phyloP scores from a whole-genome alignment of 2,113 vertebrate species.

The Indri indri region DNA sequence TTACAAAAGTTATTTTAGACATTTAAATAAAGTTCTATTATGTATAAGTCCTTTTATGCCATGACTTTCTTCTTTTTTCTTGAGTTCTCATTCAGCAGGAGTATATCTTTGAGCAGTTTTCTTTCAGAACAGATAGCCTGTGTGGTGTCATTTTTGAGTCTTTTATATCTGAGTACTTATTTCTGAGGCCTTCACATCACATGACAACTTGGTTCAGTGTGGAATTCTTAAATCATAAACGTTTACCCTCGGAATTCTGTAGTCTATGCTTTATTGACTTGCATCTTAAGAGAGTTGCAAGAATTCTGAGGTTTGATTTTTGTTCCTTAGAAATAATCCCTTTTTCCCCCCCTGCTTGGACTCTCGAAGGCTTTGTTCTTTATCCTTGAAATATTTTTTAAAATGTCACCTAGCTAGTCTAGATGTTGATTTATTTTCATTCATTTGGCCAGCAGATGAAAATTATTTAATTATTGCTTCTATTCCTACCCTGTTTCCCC shows the following conservation, averaged over 20 bases:
- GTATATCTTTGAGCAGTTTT: neutral
- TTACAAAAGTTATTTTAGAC: conserved; percentile 29
- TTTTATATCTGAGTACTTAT: neutral
- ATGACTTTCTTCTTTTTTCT: neutral
- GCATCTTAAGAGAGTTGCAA: neutral
- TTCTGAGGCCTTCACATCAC: neutral
- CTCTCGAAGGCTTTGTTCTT: too few species aligned
- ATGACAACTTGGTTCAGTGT: neutral
- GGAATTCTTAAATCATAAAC: conserved; percentile 8
- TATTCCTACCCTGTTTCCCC: neutral
- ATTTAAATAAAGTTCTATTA: conserved; percentile 18
- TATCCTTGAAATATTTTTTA: neutral
- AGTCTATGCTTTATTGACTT: neutral
- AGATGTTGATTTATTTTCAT: neutral
- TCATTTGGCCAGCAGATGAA: neutral
- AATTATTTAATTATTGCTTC: conserved; percentile 12
- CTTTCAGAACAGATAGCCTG: conserved; percentile 32
- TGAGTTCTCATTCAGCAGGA: neutral
- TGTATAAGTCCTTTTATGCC: neutral
- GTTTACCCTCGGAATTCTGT: conserved; percentile 12
- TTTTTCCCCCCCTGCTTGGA: neutral
- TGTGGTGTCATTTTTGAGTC: neutral
- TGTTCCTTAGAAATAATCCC: conserved; percentile 18
- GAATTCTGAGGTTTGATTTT: conserved; percentile 35
- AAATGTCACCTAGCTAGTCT: conserved; percentile 2